phyloP scores from a whole-genome alignment of 2,797 vertebrate species.

The Anas bernieri region DNA sequence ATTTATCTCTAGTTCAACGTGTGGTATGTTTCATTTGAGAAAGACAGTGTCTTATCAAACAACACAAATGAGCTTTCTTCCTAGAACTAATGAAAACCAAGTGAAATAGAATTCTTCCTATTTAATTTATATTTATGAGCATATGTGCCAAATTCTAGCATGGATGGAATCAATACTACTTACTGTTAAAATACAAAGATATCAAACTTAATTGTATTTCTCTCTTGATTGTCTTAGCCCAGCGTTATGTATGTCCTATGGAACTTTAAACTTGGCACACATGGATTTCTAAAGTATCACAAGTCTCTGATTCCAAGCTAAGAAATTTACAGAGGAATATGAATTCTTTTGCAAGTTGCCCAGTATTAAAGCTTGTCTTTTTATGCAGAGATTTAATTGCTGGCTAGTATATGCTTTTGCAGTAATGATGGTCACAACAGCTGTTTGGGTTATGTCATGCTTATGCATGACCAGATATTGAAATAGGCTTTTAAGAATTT shows the following conservation, averaged over 20 bases:
- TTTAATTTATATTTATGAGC: not conserved
- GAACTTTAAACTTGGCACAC: not conserved
- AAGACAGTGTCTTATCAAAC: not conserved
- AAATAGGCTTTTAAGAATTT: not conserved
- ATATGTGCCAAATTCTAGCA: not conserved
- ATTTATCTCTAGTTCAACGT: not conserved
- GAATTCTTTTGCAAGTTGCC: not conserved
- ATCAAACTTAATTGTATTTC: rapidly evolving
- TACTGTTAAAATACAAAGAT: not conserved
- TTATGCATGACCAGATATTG: conserved; percentile 18
- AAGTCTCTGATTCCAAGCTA: not conserved
- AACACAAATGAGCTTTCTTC: not conserved
- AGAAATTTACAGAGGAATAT: not conserved
- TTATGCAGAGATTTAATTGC: not conserved
- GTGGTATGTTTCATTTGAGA: not conserved
- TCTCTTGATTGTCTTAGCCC: not conserved
- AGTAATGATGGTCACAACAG: not conserved
- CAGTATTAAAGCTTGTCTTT: not conserved
- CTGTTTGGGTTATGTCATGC: conserved; percentile 7
- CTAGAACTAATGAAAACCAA: not conserved
- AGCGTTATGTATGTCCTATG: not conserved
- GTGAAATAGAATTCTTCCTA: not conserved
- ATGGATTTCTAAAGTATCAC: not conserved
- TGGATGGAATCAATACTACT: not conserved
- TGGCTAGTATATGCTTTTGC: not conserved